Evolutionary conservation across 2,888 invertebrate genomes (phyloP).

Genomic region (Geophilus truncorum): DNA sequence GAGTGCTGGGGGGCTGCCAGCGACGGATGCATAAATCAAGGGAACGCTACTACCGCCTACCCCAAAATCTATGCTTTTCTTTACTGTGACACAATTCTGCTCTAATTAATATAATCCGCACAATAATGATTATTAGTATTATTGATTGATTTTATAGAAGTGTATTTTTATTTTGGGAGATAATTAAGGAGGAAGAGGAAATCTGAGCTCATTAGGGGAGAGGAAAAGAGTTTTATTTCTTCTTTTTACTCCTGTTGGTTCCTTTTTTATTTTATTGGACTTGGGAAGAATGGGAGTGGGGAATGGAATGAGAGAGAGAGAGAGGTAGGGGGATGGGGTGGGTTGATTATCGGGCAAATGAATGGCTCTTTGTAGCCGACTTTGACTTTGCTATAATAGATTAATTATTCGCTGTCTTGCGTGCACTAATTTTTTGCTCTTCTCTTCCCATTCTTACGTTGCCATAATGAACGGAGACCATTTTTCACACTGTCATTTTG

Average conservation of each 20-base stretch:
- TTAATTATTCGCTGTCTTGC: slow-evolving; percentile 7
- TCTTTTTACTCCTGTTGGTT: neutral
- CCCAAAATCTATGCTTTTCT: neutral
- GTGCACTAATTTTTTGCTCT: neutral
- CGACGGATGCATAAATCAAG: neutral
- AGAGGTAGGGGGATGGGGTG: neutral
- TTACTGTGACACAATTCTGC: neutral
- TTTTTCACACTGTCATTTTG: slow-evolving; percentile 14
- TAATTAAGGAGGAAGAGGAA: neutral
- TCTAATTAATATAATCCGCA: neutral
- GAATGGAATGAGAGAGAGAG: neutral
- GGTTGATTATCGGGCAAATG: neutral
- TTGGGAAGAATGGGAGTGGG: neutral
- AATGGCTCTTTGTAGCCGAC: neutral
- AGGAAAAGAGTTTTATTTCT: neutral
- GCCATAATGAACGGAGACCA: slow-evolving; percentile 6
- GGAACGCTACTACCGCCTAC: neutral
- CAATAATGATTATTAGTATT: neutral
- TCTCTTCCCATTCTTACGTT: neutral
- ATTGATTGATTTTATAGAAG: neutral
- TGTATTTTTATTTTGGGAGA: no score
- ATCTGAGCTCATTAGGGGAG: neutral
- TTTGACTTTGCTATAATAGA: slow-evolving; percentile 9
- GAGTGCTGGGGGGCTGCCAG: neutral
- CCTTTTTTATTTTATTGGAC: neutral